Percentiles rank a stretch among this genome's conserved stretches.
Evolutionary conservation across 2,113 vertebrate species (phyloP).

Genomic region (Philantomba maxwellii): DNA sequence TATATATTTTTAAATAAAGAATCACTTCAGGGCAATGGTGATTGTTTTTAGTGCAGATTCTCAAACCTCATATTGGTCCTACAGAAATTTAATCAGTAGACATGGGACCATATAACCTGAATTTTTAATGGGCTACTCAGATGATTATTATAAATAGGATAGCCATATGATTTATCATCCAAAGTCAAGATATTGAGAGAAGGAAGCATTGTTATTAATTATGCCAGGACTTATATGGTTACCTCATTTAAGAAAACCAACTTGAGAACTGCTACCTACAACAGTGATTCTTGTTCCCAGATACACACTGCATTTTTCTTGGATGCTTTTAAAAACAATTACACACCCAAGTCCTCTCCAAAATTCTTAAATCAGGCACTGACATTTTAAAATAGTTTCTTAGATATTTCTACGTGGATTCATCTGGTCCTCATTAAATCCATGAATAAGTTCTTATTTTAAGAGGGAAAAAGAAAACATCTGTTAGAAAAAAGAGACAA

Average conservation of each 20-base stretch:
- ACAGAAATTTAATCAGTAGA: background rate
- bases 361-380: background rate
- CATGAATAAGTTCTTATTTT: background rate
- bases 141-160: background rate
- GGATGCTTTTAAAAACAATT: background rate
- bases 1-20: background rate
- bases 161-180: background rate
- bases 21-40: background rate
- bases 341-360: background rate
- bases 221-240: background rate
- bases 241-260: background rate
- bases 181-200: background rate
- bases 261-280: background rate
- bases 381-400: background rate
- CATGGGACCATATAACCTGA: background rate
- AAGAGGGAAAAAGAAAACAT: background rate
- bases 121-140: background rate
- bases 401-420: background rate
- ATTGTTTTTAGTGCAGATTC: background rate
- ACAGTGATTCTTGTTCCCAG: background rate
- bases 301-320: background rate
- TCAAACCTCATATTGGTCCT: background rate
- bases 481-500: background rate
- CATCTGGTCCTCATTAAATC: background rate
- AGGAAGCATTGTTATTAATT: background rate